phyloP scores from a whole-genome alignment of 1,140 invertebrate genomes.

The Drosophila subobscura region DNA sequence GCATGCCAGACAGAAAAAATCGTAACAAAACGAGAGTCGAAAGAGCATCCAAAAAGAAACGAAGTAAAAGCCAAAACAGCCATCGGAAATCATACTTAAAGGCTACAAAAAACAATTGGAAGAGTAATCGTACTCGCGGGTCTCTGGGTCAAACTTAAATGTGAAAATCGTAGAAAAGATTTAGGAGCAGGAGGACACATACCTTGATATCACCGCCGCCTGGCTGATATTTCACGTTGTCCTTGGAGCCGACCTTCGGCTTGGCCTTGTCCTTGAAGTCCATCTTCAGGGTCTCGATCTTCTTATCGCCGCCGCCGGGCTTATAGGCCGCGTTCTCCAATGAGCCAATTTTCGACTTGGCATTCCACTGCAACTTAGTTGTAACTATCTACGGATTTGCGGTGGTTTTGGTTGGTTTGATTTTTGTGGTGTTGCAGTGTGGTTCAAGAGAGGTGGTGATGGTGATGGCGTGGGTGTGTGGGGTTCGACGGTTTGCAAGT shows the following conservation, averaged over 20 bases:
- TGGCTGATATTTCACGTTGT: constrained; percentile 88
- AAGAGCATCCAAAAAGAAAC: constrained; percentile 44
- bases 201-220: constrained; percentile 96
- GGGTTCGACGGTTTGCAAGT: constrained; percentile 22
- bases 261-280: constrained; percentile 96
- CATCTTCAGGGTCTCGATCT: constrained; percentile 94
- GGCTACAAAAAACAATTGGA: constrained; percentile 44
- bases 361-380: constrained; percentile 95
- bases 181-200: constrained; percentile 54
- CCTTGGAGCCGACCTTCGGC: constrained; percentile 96
- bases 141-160: constrained; percentile 53
- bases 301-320: constrained; percentile 96
- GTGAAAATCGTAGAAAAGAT: constrained; percentile 21
- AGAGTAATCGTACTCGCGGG: constrained; percentile 10
- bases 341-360: constrained; percentile 96
- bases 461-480: constrained; percentile 34
- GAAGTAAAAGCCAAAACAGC: constrained; percentile 18
- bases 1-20: constrained; percentile 38
- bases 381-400: constrained; percentile 88
- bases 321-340: constrained; percentile 96
- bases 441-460: constrained; percentile 8
- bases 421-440: constrained; percentile 19
- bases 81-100: constrained; percentile 44
- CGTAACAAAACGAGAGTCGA: constrained; percentile 36
- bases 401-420: constrained; percentile 20